Evolutionary conservation across 2,797 vertebrate species (phyloP), one percentile per base, ranked within the genome.

Genomic region (Nannoperca australis): DNA sequence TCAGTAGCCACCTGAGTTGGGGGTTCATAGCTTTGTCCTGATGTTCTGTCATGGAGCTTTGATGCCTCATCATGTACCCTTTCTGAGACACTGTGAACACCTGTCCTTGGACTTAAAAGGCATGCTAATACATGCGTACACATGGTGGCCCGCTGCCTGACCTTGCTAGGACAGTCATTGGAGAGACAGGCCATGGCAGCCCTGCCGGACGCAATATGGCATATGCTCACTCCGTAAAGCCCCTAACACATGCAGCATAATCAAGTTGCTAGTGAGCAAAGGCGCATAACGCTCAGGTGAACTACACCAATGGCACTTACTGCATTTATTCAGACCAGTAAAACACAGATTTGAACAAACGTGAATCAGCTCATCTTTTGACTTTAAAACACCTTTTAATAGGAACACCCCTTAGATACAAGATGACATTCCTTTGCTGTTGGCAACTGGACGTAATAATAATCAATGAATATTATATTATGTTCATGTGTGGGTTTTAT

Each of bases 111-210:
- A n/a, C 90, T 92, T 91, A 91, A 93, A 91, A 89, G 71, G 86
- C 91, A 94, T 95, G 94, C 89, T 93, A 94, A 95, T 94, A 80
- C 89, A 94, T 95, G 93, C 90, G 62, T 88, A 89, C 89, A 93
- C 94, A 93, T 91, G 91, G 92, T 75, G 88, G 85, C 86, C 90
- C 79, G 81, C 89, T 86, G 92, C 87, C 79, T 92, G 92, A 93
- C 93, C 93, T 94, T 93, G 91, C 80, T 75, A 65, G 88, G 91
- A 92, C 86, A 88, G 86, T 89, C 88, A 84, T 78, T 79, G 83
- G 79, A 90, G 86, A 88, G 88, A 85, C 64, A 2, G 76, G 70
- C 87, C 79, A 78, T 32, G 66, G 74, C 27, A 40, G 74, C 89
- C 65, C 88, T 70, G 88, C 87, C 87, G 88, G 91, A 88, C 85